These are phyloP conservation scores for rabbit (Oryctolagus cuniculus) DNA, from an alignment of 2,113 vertebrate genomes.

Conservation along the genomic window mOryCun1.1 NC_091444.1:25763501-25764000, in stretches of 20 bases:
- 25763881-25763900: background rate
- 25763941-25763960: background rate
- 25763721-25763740: background rate
- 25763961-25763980: background rate
- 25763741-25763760: no score
- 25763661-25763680: background rate
- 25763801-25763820: background rate
- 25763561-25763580: background rate
- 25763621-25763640: background rate
- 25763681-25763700: background rate
- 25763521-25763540: background rate
- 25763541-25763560: background rate
- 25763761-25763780: background rate
- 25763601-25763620: background rate
- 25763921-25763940: background rate
- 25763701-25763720: background rate
- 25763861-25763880: no score
- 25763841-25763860: background rate
- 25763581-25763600: background rate
- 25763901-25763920: background rate
- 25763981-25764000: background rate
- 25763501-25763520: background rate
- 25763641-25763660: background rate
- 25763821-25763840: no score
- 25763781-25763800: background rate